phyloP scores from a whole-genome alignment of 2,888 invertebrate species.

The Oscheius sp. region DNA sequence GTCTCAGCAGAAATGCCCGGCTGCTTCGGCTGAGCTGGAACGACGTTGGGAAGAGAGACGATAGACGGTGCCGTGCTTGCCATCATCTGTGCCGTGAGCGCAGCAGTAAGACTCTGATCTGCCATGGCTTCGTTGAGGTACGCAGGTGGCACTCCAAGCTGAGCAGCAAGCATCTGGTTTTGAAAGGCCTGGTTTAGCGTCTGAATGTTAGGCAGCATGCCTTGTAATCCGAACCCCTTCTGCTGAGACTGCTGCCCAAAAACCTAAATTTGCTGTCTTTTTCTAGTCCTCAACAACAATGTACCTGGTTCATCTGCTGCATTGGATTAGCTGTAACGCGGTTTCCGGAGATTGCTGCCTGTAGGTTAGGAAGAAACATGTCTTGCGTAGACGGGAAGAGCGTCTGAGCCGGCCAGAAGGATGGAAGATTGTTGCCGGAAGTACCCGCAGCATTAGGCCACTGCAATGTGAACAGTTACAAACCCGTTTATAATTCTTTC shows the following conservation, averaged over 20 bases:
- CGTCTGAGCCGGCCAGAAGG: conserved; percentile 27
- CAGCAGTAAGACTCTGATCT: conserved; percentile 12
- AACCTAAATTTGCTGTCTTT: conserved; percentile 13
- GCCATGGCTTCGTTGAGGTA: neutral
- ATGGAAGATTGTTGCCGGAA: conserved; percentile 7
- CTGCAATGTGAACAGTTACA: neutral
- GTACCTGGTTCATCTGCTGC: conserved; percentile 29
- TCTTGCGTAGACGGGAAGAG: conserved; percentile 9
- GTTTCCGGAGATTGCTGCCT: conserved; percentile 28
- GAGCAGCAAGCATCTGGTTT: conserved; percentile 22
- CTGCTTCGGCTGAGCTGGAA: neutral
- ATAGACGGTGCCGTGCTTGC: neutral
- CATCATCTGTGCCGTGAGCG: conserved; percentile 19
- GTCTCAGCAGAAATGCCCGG: conserved; percentile 25
- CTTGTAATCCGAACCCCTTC: conserved; percentile 23
- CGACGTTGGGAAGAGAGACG: no score
- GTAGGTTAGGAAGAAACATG: conserved; percentile 26
- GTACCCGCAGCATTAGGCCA: conserved; percentile 6
- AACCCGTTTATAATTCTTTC: conserved; percentile 12
- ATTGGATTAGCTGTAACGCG: conserved; percentile 6
- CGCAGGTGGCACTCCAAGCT: conserved; percentile 14
- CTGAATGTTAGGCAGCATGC: conserved; percentile 7
- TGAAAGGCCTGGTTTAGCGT: conserved; percentile 8
- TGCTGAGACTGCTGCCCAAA: conserved; percentile 28
- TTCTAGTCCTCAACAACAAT: neutral